A percentile compares a stretch with the other conserved stretches of the same genome.
Evolutionary conservation across 2,113 vertebrate genomes (phyloP).

Genomic region (Ceuthmochares aereus): DNA sequence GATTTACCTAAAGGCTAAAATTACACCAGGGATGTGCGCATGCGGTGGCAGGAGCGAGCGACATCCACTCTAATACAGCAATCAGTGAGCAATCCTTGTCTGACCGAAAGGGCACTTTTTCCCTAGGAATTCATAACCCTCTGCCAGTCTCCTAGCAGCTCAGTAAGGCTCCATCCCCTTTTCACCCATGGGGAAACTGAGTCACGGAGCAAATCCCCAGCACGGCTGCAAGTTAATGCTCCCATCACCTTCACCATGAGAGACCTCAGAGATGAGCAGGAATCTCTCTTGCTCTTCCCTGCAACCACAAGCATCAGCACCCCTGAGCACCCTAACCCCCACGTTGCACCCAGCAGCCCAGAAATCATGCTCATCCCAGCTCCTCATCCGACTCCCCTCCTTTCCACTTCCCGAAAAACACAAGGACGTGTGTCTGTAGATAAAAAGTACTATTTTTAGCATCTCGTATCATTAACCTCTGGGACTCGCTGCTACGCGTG

Average conservation of each 20-base stretch:
- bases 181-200: neutral
- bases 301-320: neutral
- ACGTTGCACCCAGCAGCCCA: rapidly evolving
- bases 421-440: rapidly evolving
- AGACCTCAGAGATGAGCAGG: rapidly evolving
- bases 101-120: neutral
- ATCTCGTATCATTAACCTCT: neutral
- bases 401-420: neutral
- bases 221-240: neutral
- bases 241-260: rapidly evolving
- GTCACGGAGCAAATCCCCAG: neutral
- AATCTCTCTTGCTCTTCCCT: neutral
- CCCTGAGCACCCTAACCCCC: neutral
- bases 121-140: neutral
- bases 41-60: rapidly evolving
- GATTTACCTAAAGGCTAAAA: neutral
- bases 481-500: rapidly evolving
- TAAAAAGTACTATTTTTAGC: neutral
- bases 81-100: neutral
- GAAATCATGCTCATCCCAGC: rapidly evolving
- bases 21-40: neutral
- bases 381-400: rapidly evolving
- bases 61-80: rapidly evolving
- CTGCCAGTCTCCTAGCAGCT: neutral
- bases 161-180: neutral